Evolutionary conservation across 2,113 vertebrate genomes (phyloP).

Genomic region (Drymodes brunneopygia): DNA sequence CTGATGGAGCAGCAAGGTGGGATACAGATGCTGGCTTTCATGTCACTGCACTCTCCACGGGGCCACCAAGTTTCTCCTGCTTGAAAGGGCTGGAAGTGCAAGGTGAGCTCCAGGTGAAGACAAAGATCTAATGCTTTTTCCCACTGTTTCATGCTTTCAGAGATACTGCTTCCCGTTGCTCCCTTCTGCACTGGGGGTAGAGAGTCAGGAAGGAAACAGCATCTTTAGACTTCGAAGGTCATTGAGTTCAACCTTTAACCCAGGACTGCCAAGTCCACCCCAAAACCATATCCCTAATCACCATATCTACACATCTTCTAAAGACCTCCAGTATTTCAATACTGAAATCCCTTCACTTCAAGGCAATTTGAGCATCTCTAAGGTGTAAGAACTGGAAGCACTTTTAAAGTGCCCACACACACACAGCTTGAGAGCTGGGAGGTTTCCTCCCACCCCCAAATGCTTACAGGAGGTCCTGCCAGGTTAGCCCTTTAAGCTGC

Average conservation of each 20-base stretch:
- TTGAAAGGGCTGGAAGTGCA: neutral
- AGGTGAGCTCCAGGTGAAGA: neutral
- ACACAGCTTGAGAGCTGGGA: neutral
- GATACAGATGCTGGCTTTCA: neutral
- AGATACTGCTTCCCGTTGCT: neutral
- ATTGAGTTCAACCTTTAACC: accelerated
- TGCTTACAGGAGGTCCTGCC: neutral
- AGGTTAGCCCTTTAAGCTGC: neutral
- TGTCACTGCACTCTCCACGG: neutral
- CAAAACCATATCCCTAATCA: neutral
- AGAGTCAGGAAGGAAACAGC: neutral
- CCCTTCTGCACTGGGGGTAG: neutral
- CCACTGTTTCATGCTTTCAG: neutral
- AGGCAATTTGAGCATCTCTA: conserved; percentile 10
- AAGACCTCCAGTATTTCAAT: neutral
- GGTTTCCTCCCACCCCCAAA: neutral
- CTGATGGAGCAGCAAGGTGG: neutral
- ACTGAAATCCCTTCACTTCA: neutral
- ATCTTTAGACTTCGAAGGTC: neutral
- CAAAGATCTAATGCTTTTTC: neutral
- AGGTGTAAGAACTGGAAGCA: neutral
- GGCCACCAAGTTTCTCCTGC: neutral
- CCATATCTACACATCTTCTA: neutral
- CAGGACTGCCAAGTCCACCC: neutral
- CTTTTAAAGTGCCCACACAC: neutral